These are phyloP conservation scores for Mohoua ochrocephala DNA, from an alignment of 2,113 vertebrate species.

Conservation along the genomic window DNA sequence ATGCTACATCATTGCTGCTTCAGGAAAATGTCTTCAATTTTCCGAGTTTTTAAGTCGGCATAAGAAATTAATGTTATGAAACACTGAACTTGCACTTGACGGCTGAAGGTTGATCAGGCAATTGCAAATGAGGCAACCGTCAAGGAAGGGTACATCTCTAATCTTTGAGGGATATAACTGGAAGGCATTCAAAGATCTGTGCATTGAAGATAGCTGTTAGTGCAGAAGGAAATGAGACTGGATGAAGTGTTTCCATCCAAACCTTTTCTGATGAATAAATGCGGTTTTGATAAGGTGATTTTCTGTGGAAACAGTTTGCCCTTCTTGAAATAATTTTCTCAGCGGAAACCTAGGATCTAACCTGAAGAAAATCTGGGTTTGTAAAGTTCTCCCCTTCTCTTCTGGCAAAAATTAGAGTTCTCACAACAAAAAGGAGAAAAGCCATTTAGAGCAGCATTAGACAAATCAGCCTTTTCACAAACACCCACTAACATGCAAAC, in stretches of 20 bases:
- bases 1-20: not conserved
- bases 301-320: not conserved
- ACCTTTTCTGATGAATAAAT: not conserved
- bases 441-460: not conserved
- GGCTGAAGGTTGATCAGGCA: not conserved
- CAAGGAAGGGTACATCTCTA: not conserved
- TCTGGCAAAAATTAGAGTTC: not conserved
- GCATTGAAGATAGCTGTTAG: not conserved
- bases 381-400: not conserved
- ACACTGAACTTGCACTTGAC: not conserved
- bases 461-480: not conserved
- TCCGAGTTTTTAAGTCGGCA: not conserved
- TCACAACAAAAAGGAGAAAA: not conserved
- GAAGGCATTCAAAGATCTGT: not conserved
- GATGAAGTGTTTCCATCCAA: not conserved
- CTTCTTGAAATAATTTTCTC: not conserved
- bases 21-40: not conserved
- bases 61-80: not conserved
- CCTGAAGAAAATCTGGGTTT: not conserved
- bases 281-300: not conserved
- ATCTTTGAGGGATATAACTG: not conserved
- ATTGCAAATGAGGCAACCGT: not conserved
- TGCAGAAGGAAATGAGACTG: not conserved
- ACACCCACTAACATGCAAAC: not conserved
- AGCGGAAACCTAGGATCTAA: not conserved